A percentile compares a stretch with the other conserved stretches of the same genome.
phyloP scores from a whole-genome alignment of 2,113 vertebrate species.

The Gambusia affinis region DNA sequence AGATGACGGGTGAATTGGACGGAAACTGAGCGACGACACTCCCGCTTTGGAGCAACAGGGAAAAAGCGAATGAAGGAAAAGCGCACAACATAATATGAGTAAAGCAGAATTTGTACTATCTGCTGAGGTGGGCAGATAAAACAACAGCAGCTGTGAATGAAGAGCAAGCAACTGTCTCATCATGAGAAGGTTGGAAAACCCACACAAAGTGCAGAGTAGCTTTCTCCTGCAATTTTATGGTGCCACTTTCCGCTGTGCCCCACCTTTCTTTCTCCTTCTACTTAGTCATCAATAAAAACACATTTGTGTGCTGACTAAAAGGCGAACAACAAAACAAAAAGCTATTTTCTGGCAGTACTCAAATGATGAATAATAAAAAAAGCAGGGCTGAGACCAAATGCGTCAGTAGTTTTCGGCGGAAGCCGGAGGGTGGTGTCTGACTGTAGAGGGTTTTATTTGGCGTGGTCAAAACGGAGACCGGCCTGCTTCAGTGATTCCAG shows the following conservation, averaged over 20 bases:
- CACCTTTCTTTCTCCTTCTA: conserved; percentile 33
- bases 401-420: conserved; percentile 27
- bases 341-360: conserved; percentile 55
- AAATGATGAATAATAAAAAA: conserved; percentile 58
- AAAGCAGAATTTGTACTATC: conserved; percentile 75
- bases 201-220: conserved; percentile 55
- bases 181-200: conserved; percentile 64
- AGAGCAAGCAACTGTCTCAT: conserved; percentile 49
- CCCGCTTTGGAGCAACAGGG: conserved; percentile 29
- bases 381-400: conserved; percentile 17
- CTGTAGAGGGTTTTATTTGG: conserved; percentile 35
- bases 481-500: conserved; percentile 30
- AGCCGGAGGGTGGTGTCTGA: neutral
- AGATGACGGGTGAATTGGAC: conserved; percentile 20
- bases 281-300: conserved; percentile 75
- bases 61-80: conserved; percentile 12
- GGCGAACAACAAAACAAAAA: conserved; percentile 55
- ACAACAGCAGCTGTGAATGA: conserved; percentile 47
- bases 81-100: conserved; percentile 68
- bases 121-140: conserved; percentile 71
- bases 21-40: conserved; percentile 56
- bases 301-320: conserved; percentile 54
- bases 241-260: conserved; percentile 25
- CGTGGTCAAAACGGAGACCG: conserved; percentile 38
- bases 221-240: conserved; percentile 37